A percentile compares a stretch with the other conserved stretches of the same genome.
Conservation (phyloP, 2,797 vertebrate genomes). For the Manis javanica region DNA sequence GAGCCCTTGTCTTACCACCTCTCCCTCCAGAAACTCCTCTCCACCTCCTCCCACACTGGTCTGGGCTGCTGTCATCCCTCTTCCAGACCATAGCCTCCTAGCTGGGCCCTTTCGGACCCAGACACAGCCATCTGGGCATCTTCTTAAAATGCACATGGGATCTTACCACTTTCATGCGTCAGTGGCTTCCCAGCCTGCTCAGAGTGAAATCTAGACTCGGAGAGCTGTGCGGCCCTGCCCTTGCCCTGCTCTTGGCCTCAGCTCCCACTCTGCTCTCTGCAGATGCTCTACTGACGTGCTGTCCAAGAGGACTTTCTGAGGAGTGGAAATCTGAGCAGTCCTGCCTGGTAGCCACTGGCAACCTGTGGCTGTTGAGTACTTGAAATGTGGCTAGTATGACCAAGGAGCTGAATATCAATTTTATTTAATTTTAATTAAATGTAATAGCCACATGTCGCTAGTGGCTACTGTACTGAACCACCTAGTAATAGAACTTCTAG, state of each 20-base stretch:
- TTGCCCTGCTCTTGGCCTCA: not conserved
- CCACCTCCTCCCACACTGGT: not conserved
- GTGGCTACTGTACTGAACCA: not conserved
- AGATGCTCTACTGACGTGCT: not conserved
- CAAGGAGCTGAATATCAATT: not conserved
- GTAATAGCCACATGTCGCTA: not conserved
- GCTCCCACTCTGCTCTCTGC: not conserved
- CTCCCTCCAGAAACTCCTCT: not conserved
- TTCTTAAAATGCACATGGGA: not conserved
- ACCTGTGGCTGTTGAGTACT: not conserved
- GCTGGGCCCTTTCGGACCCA: not conserved
- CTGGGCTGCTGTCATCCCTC: too few species aligned
- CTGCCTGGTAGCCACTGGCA: not conserved
- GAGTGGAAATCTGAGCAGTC: not conserved
- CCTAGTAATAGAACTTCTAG: not conserved
- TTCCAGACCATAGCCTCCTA: not conserved
- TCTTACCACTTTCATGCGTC: not conserved
- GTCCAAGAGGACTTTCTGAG: not conserved
- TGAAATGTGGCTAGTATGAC: not conserved
- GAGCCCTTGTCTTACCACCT: not conserved
- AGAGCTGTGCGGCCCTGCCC: too few species aligned
- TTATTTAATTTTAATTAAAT: slow-evolving; percentile 15
- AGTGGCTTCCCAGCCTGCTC: not conserved
- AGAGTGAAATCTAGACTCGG: not conserved
- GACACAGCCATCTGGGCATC: not conserved